These are phyloP conservation scores for Polydrusus cervinus DNA, from an alignment of 2,888 invertebrate species.

Conservation along the genomic window DNA sequence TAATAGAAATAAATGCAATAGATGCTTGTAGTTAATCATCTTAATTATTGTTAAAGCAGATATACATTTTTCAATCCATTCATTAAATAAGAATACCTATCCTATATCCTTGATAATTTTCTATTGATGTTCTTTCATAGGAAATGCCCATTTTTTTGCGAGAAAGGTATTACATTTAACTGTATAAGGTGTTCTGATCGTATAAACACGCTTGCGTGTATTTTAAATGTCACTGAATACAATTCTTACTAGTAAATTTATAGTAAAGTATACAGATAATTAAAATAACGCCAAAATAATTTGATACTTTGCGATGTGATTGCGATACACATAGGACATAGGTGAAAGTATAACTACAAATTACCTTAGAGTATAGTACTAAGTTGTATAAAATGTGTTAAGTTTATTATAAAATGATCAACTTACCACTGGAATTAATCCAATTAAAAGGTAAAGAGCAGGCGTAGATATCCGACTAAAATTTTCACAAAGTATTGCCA, in stretches of 20 bases:
- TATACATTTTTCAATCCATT: background rate
- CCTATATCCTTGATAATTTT: no score
- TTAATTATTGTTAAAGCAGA: no score
- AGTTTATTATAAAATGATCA: background rate
- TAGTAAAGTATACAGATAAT: background rate
- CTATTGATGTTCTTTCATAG: background rate
- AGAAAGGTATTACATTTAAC: conserved; percentile 5
- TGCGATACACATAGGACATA: background rate
- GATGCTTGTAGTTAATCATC: no score
- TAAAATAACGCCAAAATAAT: background rate
- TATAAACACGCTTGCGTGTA: conserved; percentile 4
- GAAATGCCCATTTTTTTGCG: background rate
- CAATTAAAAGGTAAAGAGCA: conserved; percentile 24
- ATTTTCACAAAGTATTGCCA: conserved; percentile 4
- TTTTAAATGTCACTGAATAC: conserved; percentile 1
- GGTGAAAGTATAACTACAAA: background rate
- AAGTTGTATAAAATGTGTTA: background rate
- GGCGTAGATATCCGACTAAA: conserved; percentile 23
- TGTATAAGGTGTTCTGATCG: background rate
- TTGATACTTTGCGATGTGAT: background rate
- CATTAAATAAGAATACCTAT: background rate
- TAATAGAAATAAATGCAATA: no score
- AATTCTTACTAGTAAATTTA: background rate
- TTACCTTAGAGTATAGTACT: no score
- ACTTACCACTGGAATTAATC: conserved; percentile 38